Base-by-base conservation (phyloP, 2,113 vertebrate species). In the Mastomys coucha region DNA sequence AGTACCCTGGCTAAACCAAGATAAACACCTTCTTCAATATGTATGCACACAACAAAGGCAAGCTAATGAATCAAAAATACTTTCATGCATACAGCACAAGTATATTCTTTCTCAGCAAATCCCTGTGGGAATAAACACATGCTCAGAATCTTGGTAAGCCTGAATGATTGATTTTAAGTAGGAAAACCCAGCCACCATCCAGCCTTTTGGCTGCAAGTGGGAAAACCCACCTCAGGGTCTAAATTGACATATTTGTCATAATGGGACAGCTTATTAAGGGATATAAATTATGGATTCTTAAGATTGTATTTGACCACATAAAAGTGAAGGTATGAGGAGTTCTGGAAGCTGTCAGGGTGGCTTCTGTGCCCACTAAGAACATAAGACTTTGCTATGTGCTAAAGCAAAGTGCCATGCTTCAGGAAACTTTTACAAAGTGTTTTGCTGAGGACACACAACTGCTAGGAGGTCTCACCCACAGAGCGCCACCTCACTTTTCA, bases 1-100 rank as follows among this genome's bases (percentile, higher is more conserved):
- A 93, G 45, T 42, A 80, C 75, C 49, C 80, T 96, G 84, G 53
- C 65, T 72, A 97, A 95, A 65, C n/a, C 63, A 92, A 88, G 17
- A 73, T 76, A 86, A 92, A 77, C 49, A 58, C 70, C 63, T 90
- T 84, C 65, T 93, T 58, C 31, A 36, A 49, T 51, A 26, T 82
- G 58, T 76, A n/a, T 69, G 45, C 49, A 63, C 24, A 88, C 51
- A 92, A 63, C 42, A 89, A 84, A 93, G 17, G 49, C 33, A 86
- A 51, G 12, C 67, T 58, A 81, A 86, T 19, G 69, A 85, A 91
- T 89, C 39, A 94, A 81, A 93, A 75, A 53, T 28, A n/a, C 5
- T 11, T 39, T 63, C 6, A 53, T 39, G 26, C 17, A 77, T 51
- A 84, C 36, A 51, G n/a, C 31, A 81, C 75, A 78, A 82, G 28